phyloP scores from a whole-genome alignment of 2,113 vertebrate species.

The Corythoichthys intestinalis region DNA sequence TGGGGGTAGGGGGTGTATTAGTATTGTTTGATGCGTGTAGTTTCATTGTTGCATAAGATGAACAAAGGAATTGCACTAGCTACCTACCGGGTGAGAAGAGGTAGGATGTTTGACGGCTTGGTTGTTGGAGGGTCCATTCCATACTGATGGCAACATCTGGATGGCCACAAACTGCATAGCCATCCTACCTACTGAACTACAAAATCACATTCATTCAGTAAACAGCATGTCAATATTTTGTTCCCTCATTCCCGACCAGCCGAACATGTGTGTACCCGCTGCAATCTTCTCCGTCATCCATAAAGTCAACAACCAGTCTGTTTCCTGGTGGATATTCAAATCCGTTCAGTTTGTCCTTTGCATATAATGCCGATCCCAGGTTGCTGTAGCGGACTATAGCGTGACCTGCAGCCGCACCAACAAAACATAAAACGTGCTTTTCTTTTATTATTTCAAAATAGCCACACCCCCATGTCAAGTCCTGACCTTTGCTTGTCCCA shows the following conservation, averaged over 20 bases:
- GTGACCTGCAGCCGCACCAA: conserved; percentile 71
- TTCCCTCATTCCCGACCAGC: background rate
- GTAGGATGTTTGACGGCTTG: conserved; percentile 74
- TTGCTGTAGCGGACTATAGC: conserved; percentile 90
- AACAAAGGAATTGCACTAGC: background rate
- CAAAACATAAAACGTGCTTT: too few relatives aligned
- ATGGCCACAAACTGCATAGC: conserved; percentile 90
- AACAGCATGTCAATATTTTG: background rate
- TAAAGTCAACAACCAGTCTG: conserved; percentile 79
- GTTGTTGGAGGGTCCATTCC: conserved; percentile 69
- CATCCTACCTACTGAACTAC: conserved; percentile 88
- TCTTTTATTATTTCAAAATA: too few relatives aligned
- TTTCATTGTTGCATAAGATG: background rate
- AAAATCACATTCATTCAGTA: conserved; percentile 5
- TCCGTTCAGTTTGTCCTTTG: conserved; percentile 89
- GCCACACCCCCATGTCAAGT: background rate
- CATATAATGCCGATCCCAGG: conserved; percentile 90
- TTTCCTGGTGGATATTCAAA: conserved; percentile 96
- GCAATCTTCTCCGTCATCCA: conserved; percentile 87
- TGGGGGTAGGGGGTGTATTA: conserved; percentile 10
- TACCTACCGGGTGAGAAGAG: conserved; percentile 12
- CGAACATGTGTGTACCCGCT: conserved; percentile 71
- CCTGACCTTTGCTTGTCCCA: conserved; percentile 71
- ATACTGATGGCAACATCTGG: conserved; percentile 85
- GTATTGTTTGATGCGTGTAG: background rate